Base-by-base conservation (phyloP, 2,797 vertebrate genomes). In the Danio aesculapii region DNA sequence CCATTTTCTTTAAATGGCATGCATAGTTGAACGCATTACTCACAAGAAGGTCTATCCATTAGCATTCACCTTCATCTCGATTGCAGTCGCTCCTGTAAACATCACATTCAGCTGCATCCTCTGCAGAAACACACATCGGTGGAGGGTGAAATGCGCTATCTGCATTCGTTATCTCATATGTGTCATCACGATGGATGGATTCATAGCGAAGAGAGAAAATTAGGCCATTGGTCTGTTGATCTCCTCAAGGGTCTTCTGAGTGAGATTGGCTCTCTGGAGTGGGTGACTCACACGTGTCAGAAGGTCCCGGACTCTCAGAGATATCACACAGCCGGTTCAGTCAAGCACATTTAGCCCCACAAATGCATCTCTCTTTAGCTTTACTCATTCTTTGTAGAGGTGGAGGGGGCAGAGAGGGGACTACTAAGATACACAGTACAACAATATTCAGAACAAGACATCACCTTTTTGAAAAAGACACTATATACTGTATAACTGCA, bases 191-290 rank as follows among this genome's bases (percentile, higher is more conserved):
- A 79, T 77, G 71, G 66, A 84, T 77, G 39, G 71, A 68, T 46
- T 30, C 58, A 70, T 66, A 79, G 67, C 4, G 19, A 50, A 59
- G 67, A 70, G 55, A 75, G 21, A 75, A 66, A 63, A 69, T 74
- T 71, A 70, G 55, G 14, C 76, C 19, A 66, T 81, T 66, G 13
- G 10, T 74, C 57, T 50, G 21, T 77, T 79, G 73, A 44, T 19
- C 57, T 79, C 44, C 57, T 75, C 62, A 74, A 83, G 81, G 80
- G 64, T 63, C 53, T 68, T 70, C 78, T 9, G 69, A 74, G 68
- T 75, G 64, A 78, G 75, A 81, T 79, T 81, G 79, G 75, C 69
- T 81, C 52, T 69, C 52, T 49, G 12, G 39, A 63, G 81, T 76
- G 75, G 55, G 75, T 73, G 81, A 59, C 57, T 59, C 78, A 80